Evolutionary conservation across 2,888 invertebrate species (phyloP), one percentile per base, ranked within the genome.

Genomic region (Amblyjoppa proteus): DNA sequence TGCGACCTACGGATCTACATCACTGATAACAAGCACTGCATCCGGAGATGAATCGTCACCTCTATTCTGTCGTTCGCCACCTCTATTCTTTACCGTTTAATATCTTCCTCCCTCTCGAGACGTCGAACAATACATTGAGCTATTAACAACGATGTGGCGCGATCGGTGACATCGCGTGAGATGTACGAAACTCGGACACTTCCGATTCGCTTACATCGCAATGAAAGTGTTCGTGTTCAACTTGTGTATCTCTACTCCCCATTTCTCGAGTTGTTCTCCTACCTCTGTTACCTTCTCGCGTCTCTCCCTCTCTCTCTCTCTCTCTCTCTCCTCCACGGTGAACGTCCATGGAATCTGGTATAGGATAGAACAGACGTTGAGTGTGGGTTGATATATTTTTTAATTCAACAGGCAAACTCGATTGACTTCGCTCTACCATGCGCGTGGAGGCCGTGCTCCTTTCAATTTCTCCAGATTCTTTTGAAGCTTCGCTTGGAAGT

Each of bases 381-480:
- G 83, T 75, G 84, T 80, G 69, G 83, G 75, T 75, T 45, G 80
- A 66, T n/a, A 16, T 53, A 20, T 74, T 69, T 66, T 31, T 51
- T 61, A 69, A 34, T n/a, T 45, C 25, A 20, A 34, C 61, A 53
- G 34, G 69, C 76, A 53, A 81, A 53, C 61, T 53, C 56, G 58
- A 70, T 58, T 82, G 70, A 49, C 41, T 9, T 16, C 70, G 51
- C 64, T 58, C 58, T 45, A 7, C 71, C 25, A 58, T 49, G 61
- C 58, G 74, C 79, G 84, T 84, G 83, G 87, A 88, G 88, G 88
- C 85, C 87, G 84, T 86, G 71, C 77, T 83, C 75, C 89, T 89
- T 89, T 89, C 87, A 86, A 88, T 85, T 87, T 83, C 81, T 81
- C 80, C 61, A 58, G 64, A 81, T 69, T 73, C 34, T 28, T 38